Conservation (phyloP, 2,888 invertebrate genomes). For the Drosophila leonis region DNA sequence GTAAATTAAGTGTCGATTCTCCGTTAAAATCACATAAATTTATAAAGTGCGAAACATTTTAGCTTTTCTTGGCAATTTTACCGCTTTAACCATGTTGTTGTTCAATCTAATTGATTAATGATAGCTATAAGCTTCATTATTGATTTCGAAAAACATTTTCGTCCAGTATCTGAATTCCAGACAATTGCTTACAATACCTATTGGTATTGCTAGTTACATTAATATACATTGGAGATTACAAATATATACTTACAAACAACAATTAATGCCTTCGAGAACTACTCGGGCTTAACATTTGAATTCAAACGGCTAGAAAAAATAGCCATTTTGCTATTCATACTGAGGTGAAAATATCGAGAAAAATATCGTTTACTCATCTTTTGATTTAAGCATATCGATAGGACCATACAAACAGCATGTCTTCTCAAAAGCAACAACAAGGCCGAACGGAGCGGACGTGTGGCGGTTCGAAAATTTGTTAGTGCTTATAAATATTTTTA, state of each 20-base stretch:
- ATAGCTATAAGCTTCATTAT: neutral
- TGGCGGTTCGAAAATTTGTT: constrained; percentile 39
- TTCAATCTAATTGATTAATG: too few relatives aligned
- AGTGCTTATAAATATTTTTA: constrained; percentile 42
- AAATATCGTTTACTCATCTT: neutral
- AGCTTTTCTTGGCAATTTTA: neutral
- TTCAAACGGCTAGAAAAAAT: neutral
- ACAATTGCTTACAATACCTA: neutral
- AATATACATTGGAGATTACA: too few relatives aligned
- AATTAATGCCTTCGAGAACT: neutral
- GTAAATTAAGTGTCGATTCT: neutral
- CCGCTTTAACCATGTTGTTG: too few relatives aligned
- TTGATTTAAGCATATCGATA: constrained; percentile 10
- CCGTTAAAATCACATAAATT: neutral
- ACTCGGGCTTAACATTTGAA: neutral
- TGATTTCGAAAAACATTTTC: neutral
- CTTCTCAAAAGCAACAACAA: constrained; percentile 56
- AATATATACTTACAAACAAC: too few relatives aligned
- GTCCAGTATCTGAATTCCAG: neutral
- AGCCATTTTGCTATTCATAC: neutral
- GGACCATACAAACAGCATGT: constrained; percentile 11
- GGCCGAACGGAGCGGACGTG: constrained; percentile 48
- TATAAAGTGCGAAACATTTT: neutral
- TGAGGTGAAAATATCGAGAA: constrained; percentile 10
- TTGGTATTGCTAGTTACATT: neutral